phyloP scores from a whole-genome alignment of 1,140 invertebrate genomes.

The Triops longicaudatus region DNA sequence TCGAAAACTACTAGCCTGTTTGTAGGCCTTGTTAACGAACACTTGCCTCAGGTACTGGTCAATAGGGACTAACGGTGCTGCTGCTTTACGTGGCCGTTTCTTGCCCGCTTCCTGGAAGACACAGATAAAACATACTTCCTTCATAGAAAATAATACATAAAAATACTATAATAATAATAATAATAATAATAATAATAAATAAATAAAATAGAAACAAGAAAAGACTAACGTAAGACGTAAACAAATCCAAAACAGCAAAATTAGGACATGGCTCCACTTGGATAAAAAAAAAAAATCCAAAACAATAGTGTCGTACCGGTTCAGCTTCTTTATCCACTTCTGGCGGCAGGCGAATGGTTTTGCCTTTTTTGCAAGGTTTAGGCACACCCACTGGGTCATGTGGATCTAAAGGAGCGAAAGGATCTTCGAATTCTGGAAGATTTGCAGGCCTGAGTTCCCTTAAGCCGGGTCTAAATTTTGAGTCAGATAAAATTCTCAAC shows the following conservation, averaged over 20 bases:
- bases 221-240: no score
- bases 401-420: constrained; percentile 21
- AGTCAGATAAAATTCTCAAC: neutral
- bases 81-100: neutral
- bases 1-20: neutral
- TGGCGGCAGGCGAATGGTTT: neutral
- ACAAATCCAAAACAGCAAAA: no score
- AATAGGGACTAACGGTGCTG: neutral
- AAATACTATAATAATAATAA: no score
- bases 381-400: neutral
- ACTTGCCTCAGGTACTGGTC: neutral
- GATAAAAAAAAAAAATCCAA: no score
- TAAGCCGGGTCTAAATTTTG: constrained; percentile 3
- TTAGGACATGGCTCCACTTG: no score
- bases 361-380: constrained; percentile 22
- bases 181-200: neutral
- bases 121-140: no score
- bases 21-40: neutral
- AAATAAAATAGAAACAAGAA: neutral
- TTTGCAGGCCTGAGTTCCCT: constrained; percentile 9
- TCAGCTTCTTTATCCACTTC: neutral
- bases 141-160: no score
- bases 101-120: neutral
- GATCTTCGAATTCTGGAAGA: neutral
- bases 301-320: neutral